Base-by-base conservation (phyloP, 1,140 invertebrate genomes). In the Tetragonula clypearis region DNA sequence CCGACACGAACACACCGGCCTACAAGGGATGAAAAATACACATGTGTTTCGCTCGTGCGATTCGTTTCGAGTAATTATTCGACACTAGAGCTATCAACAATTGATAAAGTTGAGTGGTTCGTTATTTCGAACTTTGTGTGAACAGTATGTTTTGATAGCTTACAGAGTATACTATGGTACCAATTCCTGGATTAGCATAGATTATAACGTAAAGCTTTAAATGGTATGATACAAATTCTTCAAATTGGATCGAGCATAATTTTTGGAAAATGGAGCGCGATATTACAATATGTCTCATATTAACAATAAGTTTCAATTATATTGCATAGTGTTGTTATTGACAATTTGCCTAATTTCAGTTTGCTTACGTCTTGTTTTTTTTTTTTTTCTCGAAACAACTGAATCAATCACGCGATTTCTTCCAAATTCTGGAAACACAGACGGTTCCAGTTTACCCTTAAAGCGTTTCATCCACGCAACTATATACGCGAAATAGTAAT, bases 1-100 rank as follows among this genome's bases (percentile, higher is more conserved):
- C 86, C 88, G 85, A 49, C 19, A 23, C n/a, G 72, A 41, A 49
- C 23, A 66, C 56, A n/a, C 71, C n/a, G 12, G n/a, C 15, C 15
- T 56, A 14, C 26, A 60, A 3, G 23, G 71, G 23, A 30, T 30
- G 21, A 49, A 60, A 23, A 49, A 23, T 35, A 53, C 2, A 11
- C 56, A 19, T 9, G n/a, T 55, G 14, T 15, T 49, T 73, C 30
- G 17, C 8, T 12, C 23, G 35, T 21, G 1, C 30, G 55, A 49
- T n/a, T 23, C 21, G 11, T 62, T 62, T 62, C 23, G 60, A n/a
- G n/a, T n/a, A n/a, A 62, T 62, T 62, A 62, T 62, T 62, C 12
- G 14, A 62, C 23, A 4, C 23, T 14, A 62, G 23, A n/a, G n/a
- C 23, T 62, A 14, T 62, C 14, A 62, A 62, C 23, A 12, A 62